phyloP scores from a whole-genome alignment of 2,888 invertebrate species.

The Dryomyza anilis region DNA sequence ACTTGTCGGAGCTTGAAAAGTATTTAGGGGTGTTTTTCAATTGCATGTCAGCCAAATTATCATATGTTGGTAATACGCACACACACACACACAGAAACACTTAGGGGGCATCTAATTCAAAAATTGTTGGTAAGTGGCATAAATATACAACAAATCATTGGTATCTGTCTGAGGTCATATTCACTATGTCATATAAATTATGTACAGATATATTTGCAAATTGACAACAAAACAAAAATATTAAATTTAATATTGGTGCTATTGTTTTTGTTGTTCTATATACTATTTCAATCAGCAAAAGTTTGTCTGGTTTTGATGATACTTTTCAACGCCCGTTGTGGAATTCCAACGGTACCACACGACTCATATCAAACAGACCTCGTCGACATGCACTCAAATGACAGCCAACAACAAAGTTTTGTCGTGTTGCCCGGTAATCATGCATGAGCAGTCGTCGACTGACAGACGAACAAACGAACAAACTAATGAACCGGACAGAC shows the following conservation, averaged over 20 bases:
- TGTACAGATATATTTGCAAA: no score
- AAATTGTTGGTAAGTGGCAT: no score
- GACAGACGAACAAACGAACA: conserved; percentile 1
- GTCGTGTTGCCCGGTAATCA: conserved; percentile 27
- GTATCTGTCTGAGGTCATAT: no score
- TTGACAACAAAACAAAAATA: neutral
- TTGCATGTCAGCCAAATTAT: neutral
- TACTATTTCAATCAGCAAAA: conserved; percentile 26
- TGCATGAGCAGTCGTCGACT: conserved; percentile 27
- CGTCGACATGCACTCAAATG: conserved; percentile 36
- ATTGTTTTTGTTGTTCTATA: neutral
- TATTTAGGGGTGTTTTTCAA: neutral
- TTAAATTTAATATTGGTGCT: neutral
- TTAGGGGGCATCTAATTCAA: no score
- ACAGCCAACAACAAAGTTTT: conserved; percentile 7
- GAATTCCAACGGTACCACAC: conserved; percentile 13
- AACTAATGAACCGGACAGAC: no score
- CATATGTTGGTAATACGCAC: no score
- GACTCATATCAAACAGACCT: neutral
- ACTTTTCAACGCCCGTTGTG: neutral
- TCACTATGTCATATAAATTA: no score
- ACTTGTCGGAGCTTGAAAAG: conserved; percentile 8
- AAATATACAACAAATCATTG: no score
- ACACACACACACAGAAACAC: no score
- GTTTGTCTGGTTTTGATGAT: conserved; percentile 13